Evolutionary conservation across 2,888 invertebrate genomes (phyloP), one percentile per base, ranked within the genome.

Genomic region (Embidobia sp.): DNA sequence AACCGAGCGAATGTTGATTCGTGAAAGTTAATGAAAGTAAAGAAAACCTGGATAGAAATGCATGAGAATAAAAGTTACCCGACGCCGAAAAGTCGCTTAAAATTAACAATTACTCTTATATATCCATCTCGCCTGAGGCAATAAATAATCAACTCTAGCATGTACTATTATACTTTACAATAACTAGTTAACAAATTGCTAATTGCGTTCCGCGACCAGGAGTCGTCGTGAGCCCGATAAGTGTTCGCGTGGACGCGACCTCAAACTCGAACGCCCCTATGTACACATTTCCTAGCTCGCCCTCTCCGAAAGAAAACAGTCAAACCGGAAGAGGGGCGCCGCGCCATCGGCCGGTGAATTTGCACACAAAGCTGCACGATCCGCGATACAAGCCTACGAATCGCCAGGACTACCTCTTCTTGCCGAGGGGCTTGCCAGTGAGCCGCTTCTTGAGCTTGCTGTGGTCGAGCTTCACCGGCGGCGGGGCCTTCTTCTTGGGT

Each of bases 401-500:
- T 69, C 79, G 85, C 85, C 86, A 87, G 80, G 89, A 89, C 89
- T 89, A 89, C 88, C 89, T 89, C 79, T 88, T 89, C 85, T 88
- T 89, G n/a, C 82, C 83, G 29, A 84, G 66, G 26, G 85, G 85
- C 72, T 89, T 89, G 73, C 85, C 61, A 19, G 77, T 59, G 31
- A 77, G 73, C 69, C 86, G 86, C 73, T 87, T 88, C 80, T 88
- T 88, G 15, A 86, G 55, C 49, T 84, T 87, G 40, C 70, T 46
- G 22, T 87, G 86, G 40, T 88, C 88, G 15, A 86, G 51, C 40
- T 86, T 88, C 1, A 84, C 81, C 10, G 73, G 64, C 11, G 72
- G 37, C 8, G 70, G 69, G 6, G 63, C 79, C 81, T 92, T 92
- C 53, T 92, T 90, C 37, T 91, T 89, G 19, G 90, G 90, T 5